Evolutionary conservation across 2,888 invertebrate species (phyloP), one percentile per base, ranked within the genome.

Genomic region (Sinodicranocentrus sp.): DNA sequence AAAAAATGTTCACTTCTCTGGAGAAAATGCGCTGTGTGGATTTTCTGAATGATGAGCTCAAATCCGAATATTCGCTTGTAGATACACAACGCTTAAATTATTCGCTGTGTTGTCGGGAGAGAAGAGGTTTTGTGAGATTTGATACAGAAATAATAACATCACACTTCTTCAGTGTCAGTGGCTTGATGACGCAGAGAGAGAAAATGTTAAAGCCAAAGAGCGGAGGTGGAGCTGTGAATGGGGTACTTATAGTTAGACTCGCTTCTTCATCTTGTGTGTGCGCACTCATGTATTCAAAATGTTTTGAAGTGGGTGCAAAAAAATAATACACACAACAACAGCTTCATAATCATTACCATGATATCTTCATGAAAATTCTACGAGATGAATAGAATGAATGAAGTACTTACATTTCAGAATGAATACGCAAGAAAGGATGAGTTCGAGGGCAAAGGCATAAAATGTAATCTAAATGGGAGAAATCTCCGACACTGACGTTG

Each of bases 341-440:
- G 43, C 28, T 15, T 70, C 70, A 28, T 70, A 26, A 33, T 70
- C 70, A 70, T 54, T 48, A 44, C 25, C 67, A 65, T 2, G 21
- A 28, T 33, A 15, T 68, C 65, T 8, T 67, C 57, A 57, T 57
- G n/a, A 28, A 68, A 68, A 68, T 48, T 23, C 26, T 13, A 48
- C 8, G 25, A 23, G 48, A 48, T 68, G 48, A 21, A 48, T 48
- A 2, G 13, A 48, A 48, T 25, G 25, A 25, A 25, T 57, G 57
- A 23, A 10, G 48, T 15, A n/a, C 48, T n/a, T 48, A n/a, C 48
- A 15, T 48, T 39, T 39, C 48, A n/a, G 48, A n/a, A n/a, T 48
- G 15, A 33, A 33, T 6, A 48, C 48, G 48, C 10, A 15, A 15
- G 10, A 33, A 33, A 33, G 10, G 33, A 33, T 33, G n/a, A 48